Evolutionary conservation across 1,140 invertebrate species (phyloP).

Genomic region (Leptopilina clavipes): DNA sequence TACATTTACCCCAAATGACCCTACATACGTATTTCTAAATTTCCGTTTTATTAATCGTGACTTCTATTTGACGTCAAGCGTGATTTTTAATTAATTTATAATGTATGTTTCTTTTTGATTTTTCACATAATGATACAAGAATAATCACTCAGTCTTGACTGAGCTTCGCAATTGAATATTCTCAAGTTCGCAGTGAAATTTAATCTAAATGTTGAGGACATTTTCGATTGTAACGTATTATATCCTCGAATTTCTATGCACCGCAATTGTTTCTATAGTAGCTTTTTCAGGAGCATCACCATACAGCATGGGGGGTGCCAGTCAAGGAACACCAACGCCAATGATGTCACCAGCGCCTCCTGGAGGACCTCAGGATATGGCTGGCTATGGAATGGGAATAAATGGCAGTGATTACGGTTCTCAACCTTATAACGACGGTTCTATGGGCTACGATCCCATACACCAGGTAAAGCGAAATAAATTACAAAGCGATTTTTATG

Average conservation of each 20-base stretch:
- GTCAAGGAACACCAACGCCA: conserved; percentile 90
- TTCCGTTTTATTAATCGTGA: too few relatives aligned
- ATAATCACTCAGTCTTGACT: too few relatives aligned
- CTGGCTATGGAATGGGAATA: conserved; percentile 91
- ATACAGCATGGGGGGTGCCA: conserved; percentile 90
- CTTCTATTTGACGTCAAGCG: too few relatives aligned
- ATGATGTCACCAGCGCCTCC: conserved; percentile 95
- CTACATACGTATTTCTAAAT: too few relatives aligned
- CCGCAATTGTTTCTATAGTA: conserved; percentile 75
- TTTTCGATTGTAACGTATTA: too few relatives aligned
- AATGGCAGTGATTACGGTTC: conserved; percentile 89
- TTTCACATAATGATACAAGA: too few relatives aligned
- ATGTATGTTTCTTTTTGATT: too few relatives aligned
- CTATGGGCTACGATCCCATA: conserved; percentile 92
- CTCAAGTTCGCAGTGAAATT: too few relatives aligned
- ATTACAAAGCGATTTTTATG: conserved; percentile 23
- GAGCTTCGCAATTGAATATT: too few relatives aligned
- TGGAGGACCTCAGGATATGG: conserved; percentile 84
- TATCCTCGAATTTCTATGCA: conserved; percentile 73
- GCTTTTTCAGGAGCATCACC: conserved; percentile 87
- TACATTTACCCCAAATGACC: too few relatives aligned
- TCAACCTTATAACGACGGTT: conserved; percentile 87
- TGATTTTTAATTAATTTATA: too few relatives aligned
- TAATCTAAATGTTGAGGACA: too few relatives aligned
- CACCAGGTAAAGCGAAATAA: conserved; percentile 79